These are phyloP conservation scores for Diplogasteroides magnus DNA, from an alignment of 1,140 invertebrate species.

Conservation along the genomic window DNA sequence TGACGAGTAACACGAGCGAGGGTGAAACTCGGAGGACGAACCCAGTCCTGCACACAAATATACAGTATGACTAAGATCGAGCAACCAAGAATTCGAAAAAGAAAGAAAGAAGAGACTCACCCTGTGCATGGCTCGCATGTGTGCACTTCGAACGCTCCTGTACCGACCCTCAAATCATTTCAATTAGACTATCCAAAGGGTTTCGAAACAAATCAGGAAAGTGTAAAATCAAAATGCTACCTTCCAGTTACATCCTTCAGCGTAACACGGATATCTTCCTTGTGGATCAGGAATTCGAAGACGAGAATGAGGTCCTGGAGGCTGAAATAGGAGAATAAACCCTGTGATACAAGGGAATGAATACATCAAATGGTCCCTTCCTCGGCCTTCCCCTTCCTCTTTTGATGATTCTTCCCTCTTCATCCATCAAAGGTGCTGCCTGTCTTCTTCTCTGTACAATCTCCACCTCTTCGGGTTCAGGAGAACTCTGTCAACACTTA, in stretches of 20 bases:
- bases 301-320: background rate
- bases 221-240: conserved; percentile 21
- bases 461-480: too few relatives aligned
- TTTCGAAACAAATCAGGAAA: too few relatives aligned
- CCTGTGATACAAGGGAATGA: background rate
- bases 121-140: background rate
- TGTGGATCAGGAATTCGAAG: conserved; percentile 11
- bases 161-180: too few relatives aligned
- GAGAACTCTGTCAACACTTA: too few relatives aligned
- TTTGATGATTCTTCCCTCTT: too few relatives aligned
- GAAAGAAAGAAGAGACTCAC: background rate
- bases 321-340: background rate
- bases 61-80: background rate
- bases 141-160: background rate
- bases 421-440: background rate
- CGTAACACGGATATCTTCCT: conserved; percentile 26
- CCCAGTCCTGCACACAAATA: background rate
- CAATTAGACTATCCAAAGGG: too few relatives aligned
- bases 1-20: background rate
- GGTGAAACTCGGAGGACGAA: background rate
- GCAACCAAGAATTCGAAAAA: background rate
- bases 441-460: conserved; percentile 14
- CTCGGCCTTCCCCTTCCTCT: background rate
- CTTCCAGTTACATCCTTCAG: conserved; percentile 11
- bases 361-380: background rate